These are phyloP conservation scores for Leptura quadrifasciata DNA, from an alignment of 2,888 invertebrate species.

Conservation along the genomic window DNA sequence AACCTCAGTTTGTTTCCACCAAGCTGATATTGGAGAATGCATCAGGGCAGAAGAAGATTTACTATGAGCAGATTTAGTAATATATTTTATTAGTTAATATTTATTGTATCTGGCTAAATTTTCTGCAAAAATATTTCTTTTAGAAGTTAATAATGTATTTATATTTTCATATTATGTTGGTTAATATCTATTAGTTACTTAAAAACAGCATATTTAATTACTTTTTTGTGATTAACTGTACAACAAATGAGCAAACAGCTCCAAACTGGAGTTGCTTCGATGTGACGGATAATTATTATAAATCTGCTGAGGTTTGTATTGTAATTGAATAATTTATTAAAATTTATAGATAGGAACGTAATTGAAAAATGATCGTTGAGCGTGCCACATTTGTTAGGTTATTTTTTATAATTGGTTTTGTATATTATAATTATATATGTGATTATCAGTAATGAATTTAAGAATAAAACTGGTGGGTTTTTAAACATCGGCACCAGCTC, in stretches of 20 bases:
- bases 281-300: no score
- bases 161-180: no score
- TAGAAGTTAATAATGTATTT: neutral
- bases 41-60: conserved; percentile 91
- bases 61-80: conserved; percentile 71
- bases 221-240: no score
- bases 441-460: conserved; percentile 14
- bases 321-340: neutral
- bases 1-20: conserved; percentile 94
- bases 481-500: conserved; percentile 40
- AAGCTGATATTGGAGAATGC: conserved; percentile 98
- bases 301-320: neutral
- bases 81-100: neutral
- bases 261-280: no score
- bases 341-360: neutral
- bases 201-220: no score
- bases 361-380: neutral
- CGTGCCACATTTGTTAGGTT: neutral
- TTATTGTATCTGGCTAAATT: neutral
- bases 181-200: no score
- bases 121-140: neutral
- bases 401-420: neutral
- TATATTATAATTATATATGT: neutral
- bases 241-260: no score
- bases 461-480: conserved; percentile 35